Conservation (phyloP, 1,140 invertebrate genomes). For the Pogonus chalceus region DNA sequence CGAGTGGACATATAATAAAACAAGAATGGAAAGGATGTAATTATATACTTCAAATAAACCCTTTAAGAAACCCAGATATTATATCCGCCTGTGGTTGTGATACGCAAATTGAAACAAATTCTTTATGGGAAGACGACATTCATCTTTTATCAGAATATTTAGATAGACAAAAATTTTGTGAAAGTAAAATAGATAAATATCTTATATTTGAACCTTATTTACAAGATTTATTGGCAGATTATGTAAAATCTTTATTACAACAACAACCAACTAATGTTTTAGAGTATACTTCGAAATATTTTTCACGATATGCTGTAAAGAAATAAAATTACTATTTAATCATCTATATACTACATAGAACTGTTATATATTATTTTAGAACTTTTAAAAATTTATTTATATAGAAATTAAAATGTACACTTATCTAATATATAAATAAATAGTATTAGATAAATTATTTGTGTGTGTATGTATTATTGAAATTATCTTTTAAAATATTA, state of each 20-base stretch:
- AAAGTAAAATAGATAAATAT: conserved; percentile 41
- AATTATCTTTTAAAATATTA: no score
- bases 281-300: conserved; percentile 49
- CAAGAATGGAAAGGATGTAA: conserved; percentile 44
- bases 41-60: conserved; percentile 45
- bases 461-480: no score
- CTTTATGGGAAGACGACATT: conserved; percentile 43
- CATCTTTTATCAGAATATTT: conserved; percentile 48
- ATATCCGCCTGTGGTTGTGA: conserved; percentile 21
- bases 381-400: no score
- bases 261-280: conserved; percentile 47
- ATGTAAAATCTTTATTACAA: conserved; percentile 44
- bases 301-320: conserved; percentile 38
- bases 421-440: no score
- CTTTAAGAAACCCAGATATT: conserved; percentile 33
- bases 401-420: no score
- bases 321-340: no score
- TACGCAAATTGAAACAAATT: conserved; percentile 32
- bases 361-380: no score
- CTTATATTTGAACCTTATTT: conserved; percentile 46
- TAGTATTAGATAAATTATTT: no score
- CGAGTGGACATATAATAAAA: conserved; percentile 40
- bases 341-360: no score
- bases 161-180: conserved; percentile 41
- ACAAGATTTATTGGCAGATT: conserved; percentile 45